Evolutionary conservation across 1,140 invertebrate genomes (phyloP).

Genomic region (Triops cancriformis): DNA sequence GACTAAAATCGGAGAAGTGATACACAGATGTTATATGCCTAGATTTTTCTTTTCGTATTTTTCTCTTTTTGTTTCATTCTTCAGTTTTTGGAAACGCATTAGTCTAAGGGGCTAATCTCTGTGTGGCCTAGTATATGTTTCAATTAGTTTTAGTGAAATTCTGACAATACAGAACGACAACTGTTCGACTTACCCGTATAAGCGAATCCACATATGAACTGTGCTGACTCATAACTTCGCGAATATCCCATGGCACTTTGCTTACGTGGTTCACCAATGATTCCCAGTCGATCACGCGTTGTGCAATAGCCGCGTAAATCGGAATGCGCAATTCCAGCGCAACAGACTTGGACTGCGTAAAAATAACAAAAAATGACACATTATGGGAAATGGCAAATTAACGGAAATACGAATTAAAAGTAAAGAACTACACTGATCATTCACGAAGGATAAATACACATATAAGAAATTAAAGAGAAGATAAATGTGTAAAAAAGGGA

Average conservation of each 20-base stretch:
- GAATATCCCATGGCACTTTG: conserved; percentile 91
- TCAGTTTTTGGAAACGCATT: no score
- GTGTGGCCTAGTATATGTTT: not conserved
- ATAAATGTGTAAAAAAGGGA: conserved; percentile 17
- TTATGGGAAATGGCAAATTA: no score
- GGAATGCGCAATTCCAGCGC: conserved; percentile 66
- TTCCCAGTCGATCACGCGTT: conserved; percentile 67
- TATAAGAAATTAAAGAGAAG: conserved; percentile 32
- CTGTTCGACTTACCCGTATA: conserved; percentile 38
- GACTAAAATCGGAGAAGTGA: no score
- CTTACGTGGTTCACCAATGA: conserved; percentile 69
- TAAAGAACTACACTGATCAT: no score
- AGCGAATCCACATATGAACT: conserved; percentile 65
- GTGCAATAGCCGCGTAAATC: conserved; percentile 73
- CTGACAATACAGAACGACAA: conserved; percentile 14
- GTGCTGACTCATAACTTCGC: conserved; percentile 91
- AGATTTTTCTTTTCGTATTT: no score
- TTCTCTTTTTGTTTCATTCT: no score
- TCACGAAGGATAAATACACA: no score
- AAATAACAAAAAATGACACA: not conserved
- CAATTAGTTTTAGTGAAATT: not conserved
- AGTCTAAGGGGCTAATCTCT: no score
- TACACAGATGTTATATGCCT: no score
- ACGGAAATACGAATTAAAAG: no score
- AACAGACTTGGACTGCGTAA: conserved; percentile 55